phyloP scores from a whole-genome alignment of 1,140 invertebrate genomes.

The Temnothorax nylanderi region DNA sequence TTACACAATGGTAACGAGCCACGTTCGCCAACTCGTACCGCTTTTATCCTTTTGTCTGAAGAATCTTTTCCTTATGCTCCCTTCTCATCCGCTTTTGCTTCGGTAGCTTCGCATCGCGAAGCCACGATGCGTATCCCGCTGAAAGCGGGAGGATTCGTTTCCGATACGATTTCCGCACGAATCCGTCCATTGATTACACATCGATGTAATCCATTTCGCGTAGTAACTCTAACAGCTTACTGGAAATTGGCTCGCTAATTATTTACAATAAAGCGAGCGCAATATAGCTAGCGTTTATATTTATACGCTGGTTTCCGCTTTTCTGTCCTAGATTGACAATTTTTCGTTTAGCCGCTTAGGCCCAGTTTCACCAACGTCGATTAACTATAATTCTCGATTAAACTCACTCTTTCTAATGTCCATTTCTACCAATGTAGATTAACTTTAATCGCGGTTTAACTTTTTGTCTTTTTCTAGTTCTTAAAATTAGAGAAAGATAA shows the following conservation, averaged over 20 bases:
- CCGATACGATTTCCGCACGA: constrained; percentile 5
- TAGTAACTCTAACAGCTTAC: background rate
- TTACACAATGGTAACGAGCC: constrained; percentile 26
- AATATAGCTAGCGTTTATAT: background rate
- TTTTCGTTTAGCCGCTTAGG: too few relatives aligned
- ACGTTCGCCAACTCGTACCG: background rate
- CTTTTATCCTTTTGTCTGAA: background rate
- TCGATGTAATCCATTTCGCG: constrained; percentile 26
- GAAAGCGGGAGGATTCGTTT: constrained; percentile 3
- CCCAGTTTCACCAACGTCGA: too few relatives aligned
- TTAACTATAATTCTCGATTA: too few relatives aligned
- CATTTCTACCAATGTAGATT: too few relatives aligned
- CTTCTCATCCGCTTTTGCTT: background rate
- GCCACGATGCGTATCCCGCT: background rate
- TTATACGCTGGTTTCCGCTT: background rate
- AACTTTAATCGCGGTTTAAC: too few relatives aligned
- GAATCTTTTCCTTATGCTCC: background rate
- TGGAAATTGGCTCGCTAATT: background rate
- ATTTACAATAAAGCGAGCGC: background rate
- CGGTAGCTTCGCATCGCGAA: background rate
- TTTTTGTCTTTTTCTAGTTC: too few relatives aligned
- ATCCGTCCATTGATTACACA: constrained; percentile 1
- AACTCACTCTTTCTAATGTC: too few relatives aligned
- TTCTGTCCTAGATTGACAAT: too few relatives aligned
- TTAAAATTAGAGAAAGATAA: too few relatives aligned